Percentiles rank a stretch among this genome's conserved stretches.
phyloP scores from a whole-genome alignment of 2,888 invertebrate species.

The Augochlorella aurata region DNA sequence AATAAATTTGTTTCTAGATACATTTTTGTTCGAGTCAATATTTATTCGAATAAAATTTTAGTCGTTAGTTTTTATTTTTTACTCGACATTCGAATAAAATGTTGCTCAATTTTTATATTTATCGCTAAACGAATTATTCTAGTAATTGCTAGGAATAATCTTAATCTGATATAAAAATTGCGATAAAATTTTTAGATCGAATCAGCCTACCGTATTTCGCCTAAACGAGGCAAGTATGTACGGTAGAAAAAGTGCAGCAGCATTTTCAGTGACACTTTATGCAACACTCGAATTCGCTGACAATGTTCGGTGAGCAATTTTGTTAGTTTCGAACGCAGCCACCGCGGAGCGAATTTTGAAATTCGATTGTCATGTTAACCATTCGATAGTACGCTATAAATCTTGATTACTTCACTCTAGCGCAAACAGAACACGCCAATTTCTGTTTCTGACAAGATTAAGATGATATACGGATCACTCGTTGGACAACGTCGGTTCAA shows the following conservation, averaged over 20 bases:
- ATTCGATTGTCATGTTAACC: background rate
- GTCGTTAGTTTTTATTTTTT: too few relatives aligned
- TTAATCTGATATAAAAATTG: too few relatives aligned
- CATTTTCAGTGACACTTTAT: background rate
- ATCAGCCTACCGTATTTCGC: background rate
- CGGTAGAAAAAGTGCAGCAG: background rate
- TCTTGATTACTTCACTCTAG: conserved; percentile 20
- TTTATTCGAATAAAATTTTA: too few relatives aligned
- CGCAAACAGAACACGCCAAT: conserved; percentile 18
- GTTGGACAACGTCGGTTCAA: background rate
- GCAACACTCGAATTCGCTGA: background rate
- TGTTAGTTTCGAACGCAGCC: background rate
- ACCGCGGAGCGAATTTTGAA: background rate
- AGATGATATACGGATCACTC: background rate
- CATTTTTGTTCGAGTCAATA: too few relatives aligned
- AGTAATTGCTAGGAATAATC: too few relatives aligned
- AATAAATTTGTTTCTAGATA: too few relatives aligned
- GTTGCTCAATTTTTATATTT: too few relatives aligned
- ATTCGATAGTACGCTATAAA: background rate
- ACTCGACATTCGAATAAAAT: too few relatives aligned
- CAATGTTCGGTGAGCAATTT: background rate
- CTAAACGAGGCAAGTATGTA: background rate
- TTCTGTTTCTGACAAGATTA: conserved; percentile 3
- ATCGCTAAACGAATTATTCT: too few relatives aligned
- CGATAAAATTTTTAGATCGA: too few relatives aligned